Percentiles rank a stretch among this genome's conserved stretches.
Conservation (phyloP, 2,113 vertebrate genomes). For the Podocnemis expansa region DNA sequence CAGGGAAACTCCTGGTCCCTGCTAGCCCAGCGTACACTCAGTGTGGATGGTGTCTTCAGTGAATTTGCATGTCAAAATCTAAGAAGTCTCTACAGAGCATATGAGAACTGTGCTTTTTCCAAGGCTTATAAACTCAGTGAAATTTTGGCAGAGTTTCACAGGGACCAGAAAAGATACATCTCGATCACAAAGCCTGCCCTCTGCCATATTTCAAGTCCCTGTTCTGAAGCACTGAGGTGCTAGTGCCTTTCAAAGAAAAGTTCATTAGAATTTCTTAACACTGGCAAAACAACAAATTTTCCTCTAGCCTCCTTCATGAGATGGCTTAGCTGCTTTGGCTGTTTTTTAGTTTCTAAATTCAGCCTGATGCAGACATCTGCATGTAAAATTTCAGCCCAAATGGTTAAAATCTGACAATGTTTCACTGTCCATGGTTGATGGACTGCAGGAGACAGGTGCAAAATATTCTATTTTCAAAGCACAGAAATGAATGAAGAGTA, state of each 20-base stretch:
- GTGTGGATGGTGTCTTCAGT: rapidly evolving
- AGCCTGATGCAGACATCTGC: neutral
- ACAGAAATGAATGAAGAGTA: too few relatives aligned
- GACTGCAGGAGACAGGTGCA: too few relatives aligned
- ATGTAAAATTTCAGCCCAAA: neutral
- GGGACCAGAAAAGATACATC: neutral
- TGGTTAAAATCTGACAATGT: neutral
- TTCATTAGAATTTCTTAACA: neutral
- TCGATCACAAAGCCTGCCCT: neutral
- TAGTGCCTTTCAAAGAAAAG: neutral
- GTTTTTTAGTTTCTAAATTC: rapidly evolving
- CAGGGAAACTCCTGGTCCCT: neutral
- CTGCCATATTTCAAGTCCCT: neutral
- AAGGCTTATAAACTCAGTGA: neutral
- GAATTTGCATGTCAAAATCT: neutral
- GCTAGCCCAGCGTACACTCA: neutral
- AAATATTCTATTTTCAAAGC: too few relatives aligned
- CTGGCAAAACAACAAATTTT: neutral
- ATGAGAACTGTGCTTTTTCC: neutral
- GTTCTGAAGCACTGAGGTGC: neutral
- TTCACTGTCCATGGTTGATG: too few relatives aligned
- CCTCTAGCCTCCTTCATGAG: neutral
- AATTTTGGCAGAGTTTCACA: neutral
- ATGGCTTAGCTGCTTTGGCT: neutral
- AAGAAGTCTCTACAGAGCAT: neutral